A percentile compares a stretch with the other conserved stretches of the same genome.
phyloP scores from a whole-genome alignment of 2,113 vertebrate genomes.

The Crocuta crocuta region DNA sequence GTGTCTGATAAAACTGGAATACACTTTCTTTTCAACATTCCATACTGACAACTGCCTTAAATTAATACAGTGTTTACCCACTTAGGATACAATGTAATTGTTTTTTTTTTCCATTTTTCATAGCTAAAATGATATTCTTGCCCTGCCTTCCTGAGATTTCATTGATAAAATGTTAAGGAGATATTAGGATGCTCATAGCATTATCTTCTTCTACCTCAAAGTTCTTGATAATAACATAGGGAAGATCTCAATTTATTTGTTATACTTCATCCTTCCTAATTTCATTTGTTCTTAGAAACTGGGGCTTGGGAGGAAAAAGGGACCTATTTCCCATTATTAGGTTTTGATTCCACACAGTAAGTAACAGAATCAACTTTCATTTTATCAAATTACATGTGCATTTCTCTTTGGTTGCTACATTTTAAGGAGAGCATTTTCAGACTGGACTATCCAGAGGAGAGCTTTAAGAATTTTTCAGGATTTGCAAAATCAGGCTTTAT shows the following conservation, averaged over 20 bases:
- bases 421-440: background rate
- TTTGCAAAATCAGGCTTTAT: background rate
- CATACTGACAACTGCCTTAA: background rate
- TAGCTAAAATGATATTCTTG: background rate
- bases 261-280: slow-evolving; percentile 7
- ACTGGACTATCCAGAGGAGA: background rate
- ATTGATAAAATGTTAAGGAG: background rate
- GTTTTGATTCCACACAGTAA: background rate
- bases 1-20: background rate
- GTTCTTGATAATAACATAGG: background rate
- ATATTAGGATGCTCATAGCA: background rate
- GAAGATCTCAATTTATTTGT: background rate
- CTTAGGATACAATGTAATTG: background rate
- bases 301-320: background rate
- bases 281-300: background rate
- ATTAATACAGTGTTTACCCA: background rate
- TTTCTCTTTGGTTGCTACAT: background rate
- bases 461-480: background rate
- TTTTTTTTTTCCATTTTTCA: background rate
- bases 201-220: background rate
- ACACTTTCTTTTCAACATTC: background rate
- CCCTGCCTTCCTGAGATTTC: background rate
- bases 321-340: background rate
- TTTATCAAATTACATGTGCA: background rate
- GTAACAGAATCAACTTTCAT: background rate